These are phyloP conservation scores for Pedionomus torquatus DNA, from an alignment of 2,113 vertebrate genomes.

Conservation along the genomic window DNA sequence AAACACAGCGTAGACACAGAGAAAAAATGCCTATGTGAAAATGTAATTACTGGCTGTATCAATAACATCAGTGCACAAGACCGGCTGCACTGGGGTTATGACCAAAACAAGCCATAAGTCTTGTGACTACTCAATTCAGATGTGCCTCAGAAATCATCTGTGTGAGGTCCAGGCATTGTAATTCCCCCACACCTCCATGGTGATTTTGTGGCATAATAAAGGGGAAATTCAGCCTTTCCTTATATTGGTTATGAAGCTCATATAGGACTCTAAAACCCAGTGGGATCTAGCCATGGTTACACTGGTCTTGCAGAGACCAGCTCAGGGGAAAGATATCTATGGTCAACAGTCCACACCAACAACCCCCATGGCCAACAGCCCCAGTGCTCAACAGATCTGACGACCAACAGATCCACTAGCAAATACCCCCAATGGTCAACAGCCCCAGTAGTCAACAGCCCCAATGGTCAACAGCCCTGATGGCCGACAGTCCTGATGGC, in stretches of 20 bases:
- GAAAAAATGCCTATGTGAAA: slow-evolving; percentile 20
- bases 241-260: not conserved
- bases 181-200: accelerated
- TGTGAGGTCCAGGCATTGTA: not conserved
- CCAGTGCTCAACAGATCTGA: not conserved
- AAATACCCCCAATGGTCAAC: not conserved
- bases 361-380: too few relatives aligned
- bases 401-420: too few relatives aligned
- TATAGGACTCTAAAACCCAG: too few relatives aligned
- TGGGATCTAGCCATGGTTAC: not conserved
- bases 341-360: not conserved
- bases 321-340: not conserved
- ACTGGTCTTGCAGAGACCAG: not conserved
- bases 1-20: slow-evolving; percentile 6
- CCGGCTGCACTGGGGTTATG: not conserved
- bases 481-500: too few relatives aligned
- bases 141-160: not conserved
- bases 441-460: accelerated
- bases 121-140: not conserved
- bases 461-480: accelerated
- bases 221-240: not conserved
- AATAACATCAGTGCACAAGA: slow-evolving; percentile 22
- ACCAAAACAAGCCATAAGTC: slow-evolving; percentile 49
- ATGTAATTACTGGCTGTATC: slow-evolving; percentile 53
- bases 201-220: not conserved